These are phyloP conservation scores for Spilarctia lutea DNA, from an alignment of 2,888 invertebrate genomes.

Conservation along the genomic window DNA sequence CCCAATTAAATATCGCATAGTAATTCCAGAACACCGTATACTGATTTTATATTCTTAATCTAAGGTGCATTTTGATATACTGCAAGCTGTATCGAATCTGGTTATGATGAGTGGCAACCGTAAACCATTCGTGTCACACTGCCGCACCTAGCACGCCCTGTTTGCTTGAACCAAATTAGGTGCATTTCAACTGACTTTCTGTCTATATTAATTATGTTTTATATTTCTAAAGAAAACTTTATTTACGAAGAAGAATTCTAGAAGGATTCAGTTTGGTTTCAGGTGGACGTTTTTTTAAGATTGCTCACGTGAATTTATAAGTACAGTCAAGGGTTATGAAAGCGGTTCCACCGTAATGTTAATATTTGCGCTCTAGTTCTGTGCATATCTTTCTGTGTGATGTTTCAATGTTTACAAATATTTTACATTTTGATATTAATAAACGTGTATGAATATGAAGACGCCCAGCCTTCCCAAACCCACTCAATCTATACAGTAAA, in stretches of 20 bases:
- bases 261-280: no score
- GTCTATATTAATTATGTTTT: not conserved
- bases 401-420: no score
- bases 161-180: slow-evolving; percentile 20
- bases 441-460: no score
- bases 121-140: slow-evolving; percentile 21
- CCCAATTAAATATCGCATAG: not conserved
- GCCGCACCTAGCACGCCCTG: slow-evolving; percentile 29
- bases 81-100: slow-evolving; percentile 41
- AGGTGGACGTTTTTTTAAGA: no score
- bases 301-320: no score
- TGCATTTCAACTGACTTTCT: not conserved
- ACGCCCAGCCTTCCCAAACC: not conserved
- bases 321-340: no score
- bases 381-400: no score
- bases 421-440: no score
- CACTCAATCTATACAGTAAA: not conserved
- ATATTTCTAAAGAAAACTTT: slow-evolving; percentile 2
- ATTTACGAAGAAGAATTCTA: no score
- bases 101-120: slow-evolving; percentile 58
- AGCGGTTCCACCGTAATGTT: no score
- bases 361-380: no score
- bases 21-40: not conserved
- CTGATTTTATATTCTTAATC: not conserved
- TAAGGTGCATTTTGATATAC: slow-evolving; percentile 30